A percentile compares a stretch with the other conserved stretches of the same genome.
Evolutionary conservation across 2,113 vertebrate genomes (phyloP).

Genomic region (Gymnogyps californianus): DNA sequence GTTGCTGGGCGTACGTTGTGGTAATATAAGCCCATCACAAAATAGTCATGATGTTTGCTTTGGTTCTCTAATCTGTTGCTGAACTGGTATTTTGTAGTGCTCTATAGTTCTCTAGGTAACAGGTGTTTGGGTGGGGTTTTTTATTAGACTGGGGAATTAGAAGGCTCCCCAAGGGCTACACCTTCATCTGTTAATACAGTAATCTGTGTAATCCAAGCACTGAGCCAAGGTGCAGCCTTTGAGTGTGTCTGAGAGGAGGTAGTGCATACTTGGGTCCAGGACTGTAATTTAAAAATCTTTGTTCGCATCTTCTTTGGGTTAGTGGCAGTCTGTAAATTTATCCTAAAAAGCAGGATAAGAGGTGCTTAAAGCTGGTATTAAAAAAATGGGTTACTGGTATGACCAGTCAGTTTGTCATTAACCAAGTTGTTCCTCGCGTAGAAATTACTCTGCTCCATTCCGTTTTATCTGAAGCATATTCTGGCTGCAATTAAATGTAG

Average conservation of each 20-base stretch:
- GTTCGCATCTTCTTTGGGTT: not conserved
- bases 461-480: not conserved
- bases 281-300: not conserved
- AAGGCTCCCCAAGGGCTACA: not conserved
- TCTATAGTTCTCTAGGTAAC: not conserved
- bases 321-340: not conserved
- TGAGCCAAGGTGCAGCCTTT: not conserved
- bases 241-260: not conserved
- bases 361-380: not conserved
- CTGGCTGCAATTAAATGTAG: not conserved
- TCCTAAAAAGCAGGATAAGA: not conserved
- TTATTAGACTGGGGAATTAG: not conserved
- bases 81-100: not conserved
- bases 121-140: not conserved
- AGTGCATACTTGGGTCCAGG: not conserved
- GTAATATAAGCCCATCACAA: not conserved
- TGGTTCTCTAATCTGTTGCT: not conserved
- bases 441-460: rapidly evolving
- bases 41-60: not conserved
- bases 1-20: not conserved
- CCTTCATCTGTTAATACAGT: not conserved
- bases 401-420: not conserved
- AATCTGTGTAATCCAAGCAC: not conserved
- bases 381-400: not conserved
- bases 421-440: not conserved